Evolutionary conservation across 2,888 invertebrate genomes (phyloP), one percentile per base, ranked within the genome.

Genomic region (Stegana nigrithorax): DNA sequence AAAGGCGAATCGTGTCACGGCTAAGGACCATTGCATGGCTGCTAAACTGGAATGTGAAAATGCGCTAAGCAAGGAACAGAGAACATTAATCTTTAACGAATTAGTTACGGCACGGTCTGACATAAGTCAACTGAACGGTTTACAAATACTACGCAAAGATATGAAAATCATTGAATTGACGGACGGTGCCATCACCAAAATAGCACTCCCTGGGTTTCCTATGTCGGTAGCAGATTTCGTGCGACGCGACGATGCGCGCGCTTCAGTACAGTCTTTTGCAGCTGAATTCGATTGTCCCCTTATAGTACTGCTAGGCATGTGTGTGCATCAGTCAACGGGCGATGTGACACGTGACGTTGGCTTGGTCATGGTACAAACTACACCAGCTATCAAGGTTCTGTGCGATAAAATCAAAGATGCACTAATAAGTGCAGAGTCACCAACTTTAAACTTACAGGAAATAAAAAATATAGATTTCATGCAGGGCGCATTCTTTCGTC

Each of bases 131-230:
- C 84, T 96, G n/a, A 88, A 88, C 0, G 85, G 90, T 0, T 84
- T 87, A 0, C 92, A 95, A 76, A 85, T 96, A 3, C 83, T 96
- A 10, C 87, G 89, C 60, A 93, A 92, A 81, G 96, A 96, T 79
- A 85, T 91, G 56, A 96, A 96, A 87, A 77, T 91, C 1, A 81
- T 91, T 1, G 36, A 66, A 87, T 87, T 2, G 10, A 23, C 12
- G 5, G 88, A 87, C 0, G 87, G 88, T 29, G 81, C 88, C 0
- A 88, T 87, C 0, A 87, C 88, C 75, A 82, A 55, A 56, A 84
- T 91, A 17, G 89, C 89, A 0, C 82, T 91, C 61, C 87, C 88
- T 0, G 90, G 89, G 0, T 83, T 83, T 72, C 82, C 83, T 7
- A 72, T 85, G 56, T 62, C 75, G 1, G 82, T 80, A 2, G 71